Base-by-base conservation (phyloP, 2,888 invertebrate genomes). In the Phalangium opilio region DNA sequence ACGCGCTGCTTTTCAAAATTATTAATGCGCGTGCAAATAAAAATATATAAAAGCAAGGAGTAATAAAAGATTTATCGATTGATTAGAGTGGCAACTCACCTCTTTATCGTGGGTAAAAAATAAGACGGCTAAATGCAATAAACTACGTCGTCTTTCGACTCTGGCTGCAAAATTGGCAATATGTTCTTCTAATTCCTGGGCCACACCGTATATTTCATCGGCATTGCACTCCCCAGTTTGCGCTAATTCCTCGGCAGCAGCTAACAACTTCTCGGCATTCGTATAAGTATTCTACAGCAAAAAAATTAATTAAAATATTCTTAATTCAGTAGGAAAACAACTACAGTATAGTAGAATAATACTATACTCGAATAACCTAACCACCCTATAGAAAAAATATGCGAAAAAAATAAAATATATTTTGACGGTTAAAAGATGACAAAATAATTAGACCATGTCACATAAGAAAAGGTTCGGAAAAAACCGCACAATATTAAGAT, bases 71-170 rank as follows among this genome's bases (percentile, higher is more conserved):
- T n/a, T n/a, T n/a, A n/a, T n/a, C n/a, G n/a, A n/a, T n/a, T n/a
- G n/a, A n/a, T n/a, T n/a, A n/a, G 5, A 27, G 27, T 27, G 4
- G 4, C 27, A 27, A 27, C 62, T 53, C 60, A 83, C 81, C 75
- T 95, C 93, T 66, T 93, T 90, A 61, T 91, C 90, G 63, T 93
- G 91, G 3, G 90, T 86, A 67, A 91, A 95, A 65, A 96, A 86
- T 41, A 87, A 75, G 17, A 95, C 93, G 41, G 93, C 89, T 62
- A 91, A 76, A 65, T 95, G 90, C 41, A 96, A 75, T 36, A 93
- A 75, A 11, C 86, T 75, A 18, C 93, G 75, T 32, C 95, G 73
- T 60, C 89, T 80, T 65, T 91, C 89, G 32, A 96, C 90, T 19
- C 91, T 75, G 44, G 86, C 81, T 2, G 91, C 89, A 69, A 96